Base-by-base conservation (phyloP, 1,140 invertebrate genomes). In the Drosophila ercepeae region DNA sequence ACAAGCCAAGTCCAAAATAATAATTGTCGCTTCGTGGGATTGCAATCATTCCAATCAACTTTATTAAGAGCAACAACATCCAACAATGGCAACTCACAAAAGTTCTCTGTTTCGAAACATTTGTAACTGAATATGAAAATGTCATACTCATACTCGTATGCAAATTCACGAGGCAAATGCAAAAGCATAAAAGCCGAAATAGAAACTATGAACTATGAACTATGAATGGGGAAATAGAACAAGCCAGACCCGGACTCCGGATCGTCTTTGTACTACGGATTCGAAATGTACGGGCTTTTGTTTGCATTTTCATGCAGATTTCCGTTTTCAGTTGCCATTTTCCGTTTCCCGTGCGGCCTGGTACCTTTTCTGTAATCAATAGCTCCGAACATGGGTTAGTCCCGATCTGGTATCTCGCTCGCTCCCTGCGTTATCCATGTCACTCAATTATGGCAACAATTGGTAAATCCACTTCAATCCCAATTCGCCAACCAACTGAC, bases 401-500 rank as follows among this genome's bases (percentile, higher is more conserved):
- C 27, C 39, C 14, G 27, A 48, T 44, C 51, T 53, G 6, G 39
- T n/a, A 4, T 29, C 23, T 16, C 46, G 9, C 13, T 18, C 39
- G 7, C 14, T 18, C 39, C 8, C 59, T 64, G 48, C 60, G 34
- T 72, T 74, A 86, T 84, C 73, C 82, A 86, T 88, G 81, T 86
- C 82, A 86, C 81, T 86, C 81, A 86, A 86, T 86, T 86, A 81
- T 86, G 81, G 81, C 81, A 86, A 86, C 81, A 88, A 86, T 86
- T 86, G 82, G 67, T 67, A 81, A 88, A 70, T 86, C 81, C 73
- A 79, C 77, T 88, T 81, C 68, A 74, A 63, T 64, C 72, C 53
- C 70, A 50, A 75, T 75, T 75, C 71, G 72, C 71, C 53, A 75
- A 75, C 72, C 72, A 59, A 75, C 60, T 75, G 71, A 75, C 72